Evolutionary conservation across 1,140 invertebrate genomes (phyloP).

Genomic region (Platyura marginata): DNA sequence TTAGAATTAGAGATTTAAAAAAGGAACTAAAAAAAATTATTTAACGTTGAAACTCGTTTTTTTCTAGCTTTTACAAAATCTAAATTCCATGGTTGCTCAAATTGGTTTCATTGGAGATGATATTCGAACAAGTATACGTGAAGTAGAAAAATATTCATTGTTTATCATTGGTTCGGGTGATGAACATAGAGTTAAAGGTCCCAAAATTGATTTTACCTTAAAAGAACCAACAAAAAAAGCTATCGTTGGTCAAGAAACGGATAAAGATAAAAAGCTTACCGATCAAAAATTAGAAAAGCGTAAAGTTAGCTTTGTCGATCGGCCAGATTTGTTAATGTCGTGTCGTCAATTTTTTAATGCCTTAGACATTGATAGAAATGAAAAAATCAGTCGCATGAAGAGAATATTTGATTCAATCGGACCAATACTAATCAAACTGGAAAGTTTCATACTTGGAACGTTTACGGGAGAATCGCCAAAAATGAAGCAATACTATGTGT

Average conservation of each 20-base stretch:
- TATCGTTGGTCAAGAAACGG: too few species aligned
- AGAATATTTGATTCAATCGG: constrained; percentile 52
- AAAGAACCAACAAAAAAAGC: too few species aligned
- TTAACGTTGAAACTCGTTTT: constrained; percentile 18
- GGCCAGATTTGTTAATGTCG: too few species aligned
- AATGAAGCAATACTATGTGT: constrained; percentile 47
- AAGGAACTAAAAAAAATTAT: background rate
- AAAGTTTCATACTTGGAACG: constrained; percentile 49
- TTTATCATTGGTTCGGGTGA: constrained; percentile 36
- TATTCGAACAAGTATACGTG: constrained; percentile 37
- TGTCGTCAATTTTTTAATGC: background rate
- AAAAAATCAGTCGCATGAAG: constrained; percentile 41
- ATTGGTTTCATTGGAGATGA: constrained; percentile 58
- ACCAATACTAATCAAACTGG: constrained; percentile 62
- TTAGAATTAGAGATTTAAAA: too few species aligned
- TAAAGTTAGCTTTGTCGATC: too few species aligned
- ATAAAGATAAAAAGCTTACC: too few species aligned
- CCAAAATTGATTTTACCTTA: too few species aligned
- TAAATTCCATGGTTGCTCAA: constrained; percentile 49
- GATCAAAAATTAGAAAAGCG: too few species aligned
- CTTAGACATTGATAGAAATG: constrained; percentile 43
- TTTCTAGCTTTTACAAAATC: too few species aligned
- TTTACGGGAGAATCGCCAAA: constrained; percentile 37
- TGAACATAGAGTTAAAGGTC: too few species aligned
- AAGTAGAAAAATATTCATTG: constrained; percentile 35